Evolutionary conservation across 2,888 invertebrate species (phyloP).

Genomic region (Drosophila stalkeri): DNA sequence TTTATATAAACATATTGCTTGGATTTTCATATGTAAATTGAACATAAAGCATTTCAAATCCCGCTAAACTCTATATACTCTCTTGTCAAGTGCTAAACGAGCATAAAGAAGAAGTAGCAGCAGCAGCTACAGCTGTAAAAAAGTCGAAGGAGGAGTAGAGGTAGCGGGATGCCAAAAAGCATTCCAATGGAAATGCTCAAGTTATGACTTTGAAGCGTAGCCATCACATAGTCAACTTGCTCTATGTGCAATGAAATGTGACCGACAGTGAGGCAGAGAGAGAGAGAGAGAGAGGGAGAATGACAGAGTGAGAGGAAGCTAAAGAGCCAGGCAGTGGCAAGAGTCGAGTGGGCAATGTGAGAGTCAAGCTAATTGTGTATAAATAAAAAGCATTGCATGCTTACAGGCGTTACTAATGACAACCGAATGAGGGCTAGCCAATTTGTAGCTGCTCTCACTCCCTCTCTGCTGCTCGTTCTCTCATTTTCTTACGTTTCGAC

Average conservation of each 20-base stretch:
- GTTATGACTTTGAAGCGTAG: slow-evolving; percentile 68
- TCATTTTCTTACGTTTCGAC: background rate
- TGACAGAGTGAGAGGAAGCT: background rate
- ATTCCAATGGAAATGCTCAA: slow-evolving; percentile 48
- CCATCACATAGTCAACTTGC: slow-evolving; percentile 36
- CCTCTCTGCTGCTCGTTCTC: background rate
- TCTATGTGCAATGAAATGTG: slow-evolving; percentile 42
- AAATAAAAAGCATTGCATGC: slow-evolving; percentile 34
- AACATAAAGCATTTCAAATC: background rate
- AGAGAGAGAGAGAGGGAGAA: background rate
- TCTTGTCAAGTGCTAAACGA: background rate
- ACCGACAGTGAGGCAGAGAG: background rate
- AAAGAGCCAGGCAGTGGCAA: background rate
- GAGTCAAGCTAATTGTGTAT: slow-evolving; percentile 10
- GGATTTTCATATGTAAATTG: too few species aligned
- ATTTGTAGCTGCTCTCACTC: slow-evolving; percentile 27
- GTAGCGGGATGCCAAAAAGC: slow-evolving; percentile 30
- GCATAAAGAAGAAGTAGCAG: background rate
- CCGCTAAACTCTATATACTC: background rate
- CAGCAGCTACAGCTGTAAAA: too few species aligned
- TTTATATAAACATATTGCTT: too few species aligned
- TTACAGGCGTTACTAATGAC: slow-evolving; percentile 39
- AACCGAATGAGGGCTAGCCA: slow-evolving; percentile 21
- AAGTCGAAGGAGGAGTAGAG: background rate
- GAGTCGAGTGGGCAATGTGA: background rate